Evolutionary conservation across 35 echinoderm and acorn worm genomes (phyloP).

Genomic region (Lytechinus pictus): DNA sequence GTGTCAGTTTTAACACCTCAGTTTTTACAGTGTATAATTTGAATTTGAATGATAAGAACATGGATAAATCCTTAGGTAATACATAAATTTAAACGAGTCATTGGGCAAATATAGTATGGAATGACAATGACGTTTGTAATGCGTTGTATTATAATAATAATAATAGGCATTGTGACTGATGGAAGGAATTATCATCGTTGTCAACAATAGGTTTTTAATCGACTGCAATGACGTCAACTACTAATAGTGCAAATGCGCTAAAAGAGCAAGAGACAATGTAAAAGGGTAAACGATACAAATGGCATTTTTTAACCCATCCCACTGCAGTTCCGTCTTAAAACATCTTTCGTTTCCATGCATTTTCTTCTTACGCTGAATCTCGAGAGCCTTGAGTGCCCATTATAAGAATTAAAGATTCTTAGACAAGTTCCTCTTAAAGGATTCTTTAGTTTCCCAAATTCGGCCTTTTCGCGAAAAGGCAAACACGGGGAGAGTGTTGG

Average conservation of each 20-base stretch:
- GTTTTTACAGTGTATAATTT: no score
- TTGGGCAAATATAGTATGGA: no score
- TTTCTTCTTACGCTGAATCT: not conserved
- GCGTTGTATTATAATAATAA: no score
- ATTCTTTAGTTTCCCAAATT: not conserved
- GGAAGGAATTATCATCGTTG: not conserved
- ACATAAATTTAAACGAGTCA: no score
- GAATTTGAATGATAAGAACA: no score
- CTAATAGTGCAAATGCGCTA: not conserved
- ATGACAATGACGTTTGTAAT: no score
- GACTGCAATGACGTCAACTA: not conserved
- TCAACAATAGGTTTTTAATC: not conserved
- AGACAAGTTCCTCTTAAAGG: not conserved
- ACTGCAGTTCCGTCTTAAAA: not conserved
- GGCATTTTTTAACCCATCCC: not conserved
- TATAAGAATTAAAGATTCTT: not conserved
- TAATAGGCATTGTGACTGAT: not conserved
- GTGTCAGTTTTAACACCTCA: no score
- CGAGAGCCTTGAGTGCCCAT: not conserved
- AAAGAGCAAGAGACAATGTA: not conserved
- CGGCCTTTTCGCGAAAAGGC: not conserved
- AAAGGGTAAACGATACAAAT: not conserved
- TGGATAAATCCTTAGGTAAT: no score
- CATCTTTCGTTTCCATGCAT: not conserved
- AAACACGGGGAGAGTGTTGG: not conserved